Base-by-base conservation (phyloP, 2,113 vertebrate species). In the Rhea americana region DNA sequence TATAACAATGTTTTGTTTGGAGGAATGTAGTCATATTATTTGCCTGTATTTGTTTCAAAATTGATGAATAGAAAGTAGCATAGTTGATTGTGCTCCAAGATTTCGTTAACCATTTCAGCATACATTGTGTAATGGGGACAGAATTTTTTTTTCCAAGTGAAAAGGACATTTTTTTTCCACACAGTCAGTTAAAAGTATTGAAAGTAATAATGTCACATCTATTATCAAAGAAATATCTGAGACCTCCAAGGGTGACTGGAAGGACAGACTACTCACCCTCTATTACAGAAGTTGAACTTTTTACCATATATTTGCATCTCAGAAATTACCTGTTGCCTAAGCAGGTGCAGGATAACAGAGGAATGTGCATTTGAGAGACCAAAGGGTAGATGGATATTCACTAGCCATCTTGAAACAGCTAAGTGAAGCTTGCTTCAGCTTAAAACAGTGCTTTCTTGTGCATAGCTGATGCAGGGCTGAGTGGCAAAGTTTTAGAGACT, bases 381-480 rank as follows among this genome's bases (percentile, higher is more conserved):
- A 43, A 70, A 65, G 30, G 22, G 26, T 21, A 21, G 56, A 7
- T 48, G 30, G n/a, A 53, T 8, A 73, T 24, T 19, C 20, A 32
- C 28, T 43, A 56, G 26, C 25, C 13, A 25, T 6, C 21, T 22
- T 20, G 11, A 35, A 13, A 39, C 48, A 83, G 72, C n/a, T 62
- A 35, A 51, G 45, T 32, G 28, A 68, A 89, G 58, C 68, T 61
- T 4, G 1, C 17, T 26, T 86, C 13, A 9, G 7, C 12, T 8
- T n/a, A 28, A 32, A 88, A 48, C 9, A 21, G 6, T 22, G 32
- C 66, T 79, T 70, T 16, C 47, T 56, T 35, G 21, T 45, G 56
- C 19, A 28, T 12, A 45, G 26, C 19, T 2, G 3, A 30, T 5
- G 8, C 4, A 66, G 0, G 0, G 28, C 71, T 41, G 13, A 86